Evolutionary conservation across 2,888 invertebrate species (phyloP), one percentile per base, ranked within the genome.

Genomic region (Branchellion lobata): DNA sequence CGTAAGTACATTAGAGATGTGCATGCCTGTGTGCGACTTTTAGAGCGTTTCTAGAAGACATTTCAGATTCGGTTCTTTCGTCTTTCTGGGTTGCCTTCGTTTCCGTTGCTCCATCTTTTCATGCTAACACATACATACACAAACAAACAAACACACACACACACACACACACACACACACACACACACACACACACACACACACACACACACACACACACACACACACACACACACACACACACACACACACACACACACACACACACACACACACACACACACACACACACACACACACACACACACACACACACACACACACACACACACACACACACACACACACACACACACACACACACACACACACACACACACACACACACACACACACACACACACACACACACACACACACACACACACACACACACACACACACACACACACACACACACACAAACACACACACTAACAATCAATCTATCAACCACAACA

Each of bases 311-410:
- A 68, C 78, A 68, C 33, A 78, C 78, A 78, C 68, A 78, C 78
- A 65, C 68, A 65, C 78, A 65, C 68, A 65, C 78, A 78, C 68
- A 78, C 78, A 78, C 68, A 78, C 65, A 65, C 68, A 78, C 65
- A 78, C 68, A 78, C 78, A 78, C 72, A 72, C 72, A 51, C 53
- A 47, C 33, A 40, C 51, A 72, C 72, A 72, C 53, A 72, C 79
- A 72, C 33, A 72, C 72, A 79, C 51, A 72, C 72, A 72, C 34
- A 47, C 71, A 72, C 53, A 72, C 72, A 79, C 53, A 51, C 79
- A 79, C 34, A 79, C 79, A 72, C 53, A 72, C 72, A 79, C 53
- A 72, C 79, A 79, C 34, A 79, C 71, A 72, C 53, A 47, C 72
- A 79, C 53, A 72, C 79, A 79, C 1, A 47, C 72, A 72, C 53